phyloP scores from a whole-genome alignment of 2,888 invertebrate genomes.

The Dynastes tityus region DNA sequence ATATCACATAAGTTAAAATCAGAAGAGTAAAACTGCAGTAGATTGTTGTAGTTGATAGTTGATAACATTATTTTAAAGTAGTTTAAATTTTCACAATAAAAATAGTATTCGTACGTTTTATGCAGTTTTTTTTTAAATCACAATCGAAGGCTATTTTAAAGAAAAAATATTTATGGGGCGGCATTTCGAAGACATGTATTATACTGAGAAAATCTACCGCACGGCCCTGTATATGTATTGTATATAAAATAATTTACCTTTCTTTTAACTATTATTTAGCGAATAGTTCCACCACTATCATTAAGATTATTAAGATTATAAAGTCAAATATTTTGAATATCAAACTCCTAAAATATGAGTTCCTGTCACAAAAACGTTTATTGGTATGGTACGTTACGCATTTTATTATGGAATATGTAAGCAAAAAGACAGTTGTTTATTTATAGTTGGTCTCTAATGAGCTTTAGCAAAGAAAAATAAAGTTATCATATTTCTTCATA shows the following conservation, averaged over 20 bases:
- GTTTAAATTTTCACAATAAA: too few species aligned
- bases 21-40: too few species aligned
- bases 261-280: constrained; percentile 8
- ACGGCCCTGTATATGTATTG: background rate
- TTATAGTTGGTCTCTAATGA: constrained; percentile 39
- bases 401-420: constrained; percentile 37
- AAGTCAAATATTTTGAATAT: constrained; percentile 42
- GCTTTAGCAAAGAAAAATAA: constrained; percentile 35
- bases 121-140: too few species aligned
- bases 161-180: too few species aligned
- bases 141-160: too few species aligned
- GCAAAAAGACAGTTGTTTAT: constrained; percentile 37
- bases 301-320: constrained; percentile 16
- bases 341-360: constrained; percentile 34
- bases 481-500: constrained; percentile 42
- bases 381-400: constrained; percentile 21
- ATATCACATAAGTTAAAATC: too few species aligned
- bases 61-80: too few species aligned
- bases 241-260: background rate
- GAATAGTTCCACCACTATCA: constrained; percentile 29
- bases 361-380: constrained; percentile 22
- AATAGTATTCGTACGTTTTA: too few species aligned
- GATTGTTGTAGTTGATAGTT: too few species aligned
- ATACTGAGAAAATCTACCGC: too few species aligned
- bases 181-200: too few species aligned